phyloP scores from a whole-genome alignment of 2,113 vertebrate species.

The Epinephelus fuscoguttatus region DNA sequence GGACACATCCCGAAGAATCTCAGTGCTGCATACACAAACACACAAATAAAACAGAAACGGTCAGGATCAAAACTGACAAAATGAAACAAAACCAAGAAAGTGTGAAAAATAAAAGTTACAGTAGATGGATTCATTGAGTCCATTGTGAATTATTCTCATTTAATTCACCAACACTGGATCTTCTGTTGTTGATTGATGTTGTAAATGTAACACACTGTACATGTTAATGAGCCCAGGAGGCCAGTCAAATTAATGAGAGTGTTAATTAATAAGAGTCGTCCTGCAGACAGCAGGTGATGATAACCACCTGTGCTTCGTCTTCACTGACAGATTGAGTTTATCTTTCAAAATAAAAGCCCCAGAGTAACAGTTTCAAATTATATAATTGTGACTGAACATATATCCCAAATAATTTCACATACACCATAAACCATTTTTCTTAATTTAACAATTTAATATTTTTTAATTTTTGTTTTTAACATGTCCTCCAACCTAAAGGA shows the following conservation, averaged over 20 bases:
- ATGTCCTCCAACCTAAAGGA: not conserved
- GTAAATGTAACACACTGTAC: not conserved
- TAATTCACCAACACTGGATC: not conserved
- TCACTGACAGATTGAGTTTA: too few relatives aligned
- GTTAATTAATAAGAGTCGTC: not conserved
- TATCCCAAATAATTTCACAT: too few relatives aligned
- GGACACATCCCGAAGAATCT: conserved; percentile 89
- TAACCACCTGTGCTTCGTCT: not conserved
- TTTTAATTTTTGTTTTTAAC: not conserved
- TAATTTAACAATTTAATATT: not conserved
- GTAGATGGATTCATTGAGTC: too few relatives aligned
- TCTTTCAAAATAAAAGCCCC: conserved; percentile 11
- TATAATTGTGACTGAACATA: not conserved
- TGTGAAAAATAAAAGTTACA: not conserved
- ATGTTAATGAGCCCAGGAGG: not conserved
- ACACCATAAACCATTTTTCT: too few relatives aligned
- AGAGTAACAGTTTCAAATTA: not conserved
- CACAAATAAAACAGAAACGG: not conserved
- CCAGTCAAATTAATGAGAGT: not conserved
- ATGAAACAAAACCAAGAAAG: not conserved
- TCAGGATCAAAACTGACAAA: not conserved
- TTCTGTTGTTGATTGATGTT: not conserved
- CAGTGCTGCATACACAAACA: conserved; percentile 78
- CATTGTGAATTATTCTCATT: too few relatives aligned
- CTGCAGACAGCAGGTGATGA: not conserved